Evolutionary conservation across 1,140 invertebrate species (phyloP).

Genomic region (Homalodisca vitripennis): DNA sequence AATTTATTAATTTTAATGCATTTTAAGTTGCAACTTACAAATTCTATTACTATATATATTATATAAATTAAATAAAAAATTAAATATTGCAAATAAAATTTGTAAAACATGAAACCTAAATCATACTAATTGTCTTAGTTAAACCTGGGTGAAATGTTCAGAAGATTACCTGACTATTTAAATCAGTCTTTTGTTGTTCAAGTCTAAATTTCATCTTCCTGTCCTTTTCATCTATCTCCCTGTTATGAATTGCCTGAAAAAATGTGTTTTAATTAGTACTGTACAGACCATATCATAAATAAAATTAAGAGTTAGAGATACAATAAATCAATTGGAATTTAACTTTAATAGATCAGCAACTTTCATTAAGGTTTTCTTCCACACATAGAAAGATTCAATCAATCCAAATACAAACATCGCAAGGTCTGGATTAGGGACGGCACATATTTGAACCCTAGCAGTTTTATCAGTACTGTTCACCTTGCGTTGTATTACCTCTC

Average conservation of each 20-base stretch:
- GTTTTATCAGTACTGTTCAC: too few species aligned
- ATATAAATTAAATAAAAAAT: neutral
- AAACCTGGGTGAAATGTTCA: neutral
- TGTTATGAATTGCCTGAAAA: constrained; percentile 41
- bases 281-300: too few species aligned
- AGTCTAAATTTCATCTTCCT: constrained; percentile 52
- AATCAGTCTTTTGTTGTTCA: constrained; percentile 56
- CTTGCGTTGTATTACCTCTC: too few species aligned
- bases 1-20: too few species aligned
- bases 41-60: neutral
- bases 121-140: neutral
- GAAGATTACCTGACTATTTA: constrained; percentile 57
- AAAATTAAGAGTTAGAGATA: too few species aligned
- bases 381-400: too few species aligned
- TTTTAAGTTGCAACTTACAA: neutral
- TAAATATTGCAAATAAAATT: neutral
- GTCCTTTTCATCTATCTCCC: constrained; percentile 56
- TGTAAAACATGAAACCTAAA: neutral
- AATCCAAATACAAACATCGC: too few species aligned
- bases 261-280: neutral
- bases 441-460: too few species aligned
- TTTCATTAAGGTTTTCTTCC: too few species aligned
- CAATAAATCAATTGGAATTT: too few species aligned
- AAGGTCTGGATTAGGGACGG: too few species aligned
- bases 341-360: too few species aligned